Base-by-base conservation (phyloP, 2,113 vertebrate genomes). In the Trogon surrucura region DNA sequence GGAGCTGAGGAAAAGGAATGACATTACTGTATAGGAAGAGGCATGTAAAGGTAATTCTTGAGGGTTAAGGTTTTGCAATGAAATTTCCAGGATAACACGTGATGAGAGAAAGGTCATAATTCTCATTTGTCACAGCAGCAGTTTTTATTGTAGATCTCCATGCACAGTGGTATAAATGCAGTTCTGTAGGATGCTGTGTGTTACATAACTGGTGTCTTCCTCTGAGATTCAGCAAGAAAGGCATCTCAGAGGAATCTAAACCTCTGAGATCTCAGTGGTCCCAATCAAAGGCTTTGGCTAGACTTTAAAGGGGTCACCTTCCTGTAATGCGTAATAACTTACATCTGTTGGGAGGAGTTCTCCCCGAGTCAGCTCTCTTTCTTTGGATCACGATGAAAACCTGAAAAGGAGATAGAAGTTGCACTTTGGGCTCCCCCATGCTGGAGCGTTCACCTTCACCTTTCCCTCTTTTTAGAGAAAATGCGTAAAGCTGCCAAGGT, bases 261-360 rank as follows among this genome's bases (percentile, higher is more conserved):
- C 65, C 69, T 87, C 80, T 71, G 71, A 30, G 82, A 27, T 51
- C 22, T 36, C 67, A 38, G 36, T 3, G 3, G 27, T 60, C 50
- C 5, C 3, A n/a, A 44, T 27, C 57, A 86, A 64, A 78, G 30
- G 5, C 18, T 89, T 91, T 87, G 32, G 13, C 2, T 57, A 53
- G 17, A 6, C 38, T 57, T 22, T 5, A 38, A 36, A 56, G 6
- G 4, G 6, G 36, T 73, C 20, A 53, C 6, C 12, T 73, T 80
- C 50, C 30, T 11, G 22, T 57, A 34, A 45, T 26, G 26, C 78
- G 3, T 30, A 6, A 13, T 9, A 1, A 62, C 25, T 47, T 34
- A 62, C 1, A 30, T 26, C 16, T 64, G 0, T 10, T 17, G 2
- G 3, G 12, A 80, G 9, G 3, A 65, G 8, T 5, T 3, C 2